These are phyloP conservation scores for Empidonax traillii DNA, from an alignment of 2,113 vertebrate genomes.

Conservation along the genomic window DNA sequence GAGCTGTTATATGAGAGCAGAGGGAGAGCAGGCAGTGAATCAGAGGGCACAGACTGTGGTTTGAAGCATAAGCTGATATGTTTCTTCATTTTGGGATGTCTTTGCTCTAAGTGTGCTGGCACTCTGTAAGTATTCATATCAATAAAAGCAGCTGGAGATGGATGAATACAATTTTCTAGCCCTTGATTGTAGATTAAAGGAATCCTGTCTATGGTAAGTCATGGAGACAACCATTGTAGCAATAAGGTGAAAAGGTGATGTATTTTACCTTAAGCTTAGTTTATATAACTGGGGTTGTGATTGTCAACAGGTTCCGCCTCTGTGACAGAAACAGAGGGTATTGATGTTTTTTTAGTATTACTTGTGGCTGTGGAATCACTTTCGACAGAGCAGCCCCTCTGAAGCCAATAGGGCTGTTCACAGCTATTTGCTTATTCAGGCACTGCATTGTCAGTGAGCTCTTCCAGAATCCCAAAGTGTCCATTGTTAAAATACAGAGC, in stretches of 20 bases:
- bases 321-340: background rate
- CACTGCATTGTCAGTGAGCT: background rate
- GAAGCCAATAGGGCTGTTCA: background rate
- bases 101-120: background rate
- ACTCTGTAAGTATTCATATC: background rate
- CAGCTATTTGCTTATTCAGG: background rate
- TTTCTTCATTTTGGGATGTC: background rate
- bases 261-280: background rate
- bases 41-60: background rate
- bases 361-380: background rate
- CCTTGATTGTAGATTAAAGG: background rate
- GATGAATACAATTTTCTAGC: background rate
- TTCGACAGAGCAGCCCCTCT: background rate
- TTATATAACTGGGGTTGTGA: background rate
- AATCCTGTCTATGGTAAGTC: background rate
- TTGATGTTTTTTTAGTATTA: background rate
- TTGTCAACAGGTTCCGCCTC: background rate
- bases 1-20: background rate
- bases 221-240: background rate
- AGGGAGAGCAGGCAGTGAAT: slow-evolving; percentile 3
- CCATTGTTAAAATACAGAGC: background rate
- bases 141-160: background rate
- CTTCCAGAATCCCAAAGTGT: background rate
- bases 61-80: background rate
- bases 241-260: background rate